These are phyloP conservation scores for Deladenus siricidicola DNA, from an alignment of 2,888 invertebrate genomes.

Conservation along the genomic window DNA sequence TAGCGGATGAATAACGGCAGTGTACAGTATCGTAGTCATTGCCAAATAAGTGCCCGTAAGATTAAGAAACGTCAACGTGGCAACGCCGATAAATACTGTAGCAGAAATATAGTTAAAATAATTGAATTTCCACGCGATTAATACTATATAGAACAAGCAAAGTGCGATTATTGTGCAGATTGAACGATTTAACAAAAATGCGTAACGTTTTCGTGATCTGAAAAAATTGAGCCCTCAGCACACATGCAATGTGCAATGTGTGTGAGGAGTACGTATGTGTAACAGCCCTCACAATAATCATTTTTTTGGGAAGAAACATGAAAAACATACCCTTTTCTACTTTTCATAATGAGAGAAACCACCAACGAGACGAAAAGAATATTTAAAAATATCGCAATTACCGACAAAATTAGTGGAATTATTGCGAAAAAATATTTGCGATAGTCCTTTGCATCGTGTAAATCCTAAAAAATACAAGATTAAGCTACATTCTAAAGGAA, in stretches of 20 bases:
- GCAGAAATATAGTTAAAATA: slow-evolving; percentile 43
- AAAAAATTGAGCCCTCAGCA: too few relatives aligned
- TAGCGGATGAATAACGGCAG: slow-evolving; percentile 43
- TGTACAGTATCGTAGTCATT: slow-evolving; percentile 41
- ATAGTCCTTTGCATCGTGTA: slow-evolving; percentile 48
- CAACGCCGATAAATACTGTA: slow-evolving; percentile 43
- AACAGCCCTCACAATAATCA: too few relatives aligned
- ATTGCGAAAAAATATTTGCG: slow-evolving; percentile 46
- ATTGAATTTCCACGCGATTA: slow-evolving; percentile 43
- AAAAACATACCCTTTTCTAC: slow-evolving; percentile 19
- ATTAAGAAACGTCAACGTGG: slow-evolving; percentile 37
- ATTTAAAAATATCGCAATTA: slow-evolving; percentile 39
- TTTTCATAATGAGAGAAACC: slow-evolving; percentile 21
- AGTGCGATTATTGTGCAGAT: slow-evolving; percentile 38
- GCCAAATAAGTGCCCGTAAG: slow-evolving; percentile 41
- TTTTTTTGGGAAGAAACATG: too few relatives aligned
- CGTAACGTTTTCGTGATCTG: slow-evolving; percentile 44
- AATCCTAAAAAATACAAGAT: too few relatives aligned
- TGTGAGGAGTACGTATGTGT: too few relatives aligned
- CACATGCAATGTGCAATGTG: too few relatives aligned
- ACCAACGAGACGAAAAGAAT: slow-evolving; percentile 33
- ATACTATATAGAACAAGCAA: slow-evolving; percentile 40
- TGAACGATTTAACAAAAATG: slow-evolving; percentile 41
- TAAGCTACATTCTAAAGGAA: too few relatives aligned
- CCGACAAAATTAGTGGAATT: slow-evolving; percentile 43